Evolutionary conservation across 2,113 vertebrate species (phyloP).

Genomic region (Bubo bubo): DNA sequence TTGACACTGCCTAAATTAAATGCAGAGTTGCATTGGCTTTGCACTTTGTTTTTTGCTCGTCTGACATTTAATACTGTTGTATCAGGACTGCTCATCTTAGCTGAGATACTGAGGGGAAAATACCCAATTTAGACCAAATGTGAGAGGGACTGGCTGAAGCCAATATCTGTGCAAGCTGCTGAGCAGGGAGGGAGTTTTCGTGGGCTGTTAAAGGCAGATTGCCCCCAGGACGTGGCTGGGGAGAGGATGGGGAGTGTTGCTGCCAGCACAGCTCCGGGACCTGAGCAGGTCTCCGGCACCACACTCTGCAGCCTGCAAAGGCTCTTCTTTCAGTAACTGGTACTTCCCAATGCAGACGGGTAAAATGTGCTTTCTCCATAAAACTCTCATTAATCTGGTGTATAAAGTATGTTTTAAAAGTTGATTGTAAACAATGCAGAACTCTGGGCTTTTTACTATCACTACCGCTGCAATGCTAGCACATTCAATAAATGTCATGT

Average conservation of each 20-base stretch:
- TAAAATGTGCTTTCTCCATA: not conserved
- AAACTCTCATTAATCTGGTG: not conserved
- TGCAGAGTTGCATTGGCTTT: constrained; percentile 41
- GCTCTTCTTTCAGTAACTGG: not conserved
- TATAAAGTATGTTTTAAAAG: not conserved
- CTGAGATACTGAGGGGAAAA: constrained; percentile 31
- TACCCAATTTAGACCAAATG: constrained; percentile 47
- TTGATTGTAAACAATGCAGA: not conserved
- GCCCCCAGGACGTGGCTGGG: not conserved
- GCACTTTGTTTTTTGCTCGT: constrained; percentile 35
- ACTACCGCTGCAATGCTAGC: not conserved
- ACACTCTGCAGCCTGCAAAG: not conserved
- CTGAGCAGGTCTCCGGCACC: not conserved
- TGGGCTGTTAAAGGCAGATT: not conserved
- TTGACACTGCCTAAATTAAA: constrained; percentile 65
- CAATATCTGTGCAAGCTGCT: not conserved
- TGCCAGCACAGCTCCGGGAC: not conserved
- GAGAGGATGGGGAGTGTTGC: not conserved
- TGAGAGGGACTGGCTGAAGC: not conserved
- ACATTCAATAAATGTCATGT: constrained; percentile 61
- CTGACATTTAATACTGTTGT: constrained; percentile 65
- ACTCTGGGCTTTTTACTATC: not conserved
- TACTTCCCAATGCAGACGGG: not conserved
- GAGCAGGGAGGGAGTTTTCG: not conserved
- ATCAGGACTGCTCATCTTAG: constrained; percentile 42